These are phyloP conservation scores for Toxostoma redivivum DNA, from an alignment of 2,113 vertebrate species.

Conservation along the genomic window DNA sequence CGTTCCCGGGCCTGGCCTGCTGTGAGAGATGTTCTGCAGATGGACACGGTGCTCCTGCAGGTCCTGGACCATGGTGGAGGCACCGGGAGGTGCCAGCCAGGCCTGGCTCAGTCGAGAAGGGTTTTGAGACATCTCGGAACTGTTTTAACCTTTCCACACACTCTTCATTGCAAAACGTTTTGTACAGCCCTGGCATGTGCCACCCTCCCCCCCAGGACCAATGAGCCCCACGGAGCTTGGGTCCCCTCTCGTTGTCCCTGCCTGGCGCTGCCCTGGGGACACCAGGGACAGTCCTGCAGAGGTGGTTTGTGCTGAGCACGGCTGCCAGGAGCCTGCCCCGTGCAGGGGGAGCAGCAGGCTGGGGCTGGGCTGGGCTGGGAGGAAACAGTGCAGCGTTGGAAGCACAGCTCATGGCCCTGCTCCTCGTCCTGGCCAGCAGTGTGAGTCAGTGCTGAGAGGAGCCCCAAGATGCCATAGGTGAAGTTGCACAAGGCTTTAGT, in stretches of 20 bases:
- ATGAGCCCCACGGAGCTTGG: background rate
- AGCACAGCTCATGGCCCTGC: fast-evolving
- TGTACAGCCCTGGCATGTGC: conserved; percentile 40
- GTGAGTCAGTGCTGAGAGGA: background rate
- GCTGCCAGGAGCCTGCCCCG: background rate
- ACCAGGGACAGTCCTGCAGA: fast-evolving
- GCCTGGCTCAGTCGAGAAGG: conserved; percentile 61
- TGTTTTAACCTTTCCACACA: conserved; percentile 75
- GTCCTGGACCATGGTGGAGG: background rate
- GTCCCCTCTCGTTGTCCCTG: background rate
- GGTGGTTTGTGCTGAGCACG: background rate
- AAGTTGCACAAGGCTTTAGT: conserved; percentile 5
- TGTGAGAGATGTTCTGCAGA: background rate
- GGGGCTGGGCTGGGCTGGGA: background rate
- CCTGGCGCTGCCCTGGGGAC: background rate
- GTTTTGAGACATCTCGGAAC: conserved; percentile 65
- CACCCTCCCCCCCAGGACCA: background rate
- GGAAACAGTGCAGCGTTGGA: background rate
- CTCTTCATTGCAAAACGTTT: conserved; percentile 52
- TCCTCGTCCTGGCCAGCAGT: background rate
- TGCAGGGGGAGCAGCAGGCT: background rate
- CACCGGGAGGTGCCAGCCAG: background rate
- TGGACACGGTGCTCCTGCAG: background rate
- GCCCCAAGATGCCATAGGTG: background rate
- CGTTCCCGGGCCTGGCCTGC: background rate